Evolutionary conservation across 1,140 invertebrate species (phyloP), one percentile per base, ranked within the genome.

Genomic region (Drosophila pruinosa): DNA sequence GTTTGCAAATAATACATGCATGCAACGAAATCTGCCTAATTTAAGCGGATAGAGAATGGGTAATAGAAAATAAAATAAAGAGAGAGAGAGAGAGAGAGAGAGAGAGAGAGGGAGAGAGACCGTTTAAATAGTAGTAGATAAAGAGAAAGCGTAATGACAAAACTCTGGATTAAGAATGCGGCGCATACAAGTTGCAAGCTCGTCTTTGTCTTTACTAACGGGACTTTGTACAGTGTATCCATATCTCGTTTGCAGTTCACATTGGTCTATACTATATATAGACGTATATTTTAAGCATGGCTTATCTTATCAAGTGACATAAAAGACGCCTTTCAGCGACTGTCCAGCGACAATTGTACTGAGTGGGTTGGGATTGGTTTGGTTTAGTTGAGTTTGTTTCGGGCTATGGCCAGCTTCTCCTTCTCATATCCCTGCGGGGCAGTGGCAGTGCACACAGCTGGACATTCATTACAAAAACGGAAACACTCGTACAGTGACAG

Each of bases 381-480:
- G 22, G 21, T 59, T 72, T 67, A 41, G 39, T 63, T 72, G 63
- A 59, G 71, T 61, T 59, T 47, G 53, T 34, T 65, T 65, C 41
- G 38, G 54, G 75, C 62, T 52, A 38, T 34, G 58, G 70, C 36
- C 24, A 7, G 4, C 34, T 21, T 6, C 59, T 70, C 14, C 53
- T 26, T 1, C 69, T 47, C 41, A 41, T 56, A 21, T 73, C 65
- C 72, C 80, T 69, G 81, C 72, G 75, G 81, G 80, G 81, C 72
- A 45, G 24, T 54, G 67, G 67, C 67, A 81, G 77, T 86, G 73
- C 82, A 86, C 81, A 85, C 81, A 85, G 82, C 81, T 85, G 81
- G 81, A 85, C 82, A 85, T 85, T 85, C 81, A 85, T 85, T 85
- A 85, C 81, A 86, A 88, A 85, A 85, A 85, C 81, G 81, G 81